Percentiles rank a stretch among this genome's conserved stretches.
These are phyloP conservation scores for Aix galericulata DNA, from an alignment of 2,113 vertebrate genomes.

Conservation along the genomic window DNA sequence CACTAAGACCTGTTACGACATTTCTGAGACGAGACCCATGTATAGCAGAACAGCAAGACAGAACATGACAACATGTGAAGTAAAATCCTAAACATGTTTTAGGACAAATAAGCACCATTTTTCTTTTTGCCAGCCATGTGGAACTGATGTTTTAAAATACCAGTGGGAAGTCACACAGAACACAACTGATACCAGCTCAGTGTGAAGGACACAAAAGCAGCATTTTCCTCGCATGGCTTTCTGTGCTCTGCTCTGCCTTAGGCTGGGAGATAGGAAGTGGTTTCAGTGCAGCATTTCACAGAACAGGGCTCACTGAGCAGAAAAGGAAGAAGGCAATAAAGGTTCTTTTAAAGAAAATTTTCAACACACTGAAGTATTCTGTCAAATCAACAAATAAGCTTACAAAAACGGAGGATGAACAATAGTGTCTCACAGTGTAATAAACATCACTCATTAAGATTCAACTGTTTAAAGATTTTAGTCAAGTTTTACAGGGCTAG, in stretches of 20 bases:
- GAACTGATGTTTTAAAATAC: not conserved
- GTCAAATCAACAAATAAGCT: not conserved
- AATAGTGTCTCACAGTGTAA: not conserved
- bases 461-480: slow-evolving; percentile 1
- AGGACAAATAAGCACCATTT: slow-evolving; percentile 24
- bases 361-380: not conserved
- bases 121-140: not conserved
- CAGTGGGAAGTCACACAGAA: not conserved
- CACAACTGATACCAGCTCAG: slow-evolving; percentile 48
- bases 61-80: not conserved
- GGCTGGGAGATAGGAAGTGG: not conserved
- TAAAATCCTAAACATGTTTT: slow-evolving; percentile 6
- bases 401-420: not conserved
- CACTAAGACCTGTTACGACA: not conserved
- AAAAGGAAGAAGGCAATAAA: slow-evolving; percentile 7
- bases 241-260: not conserved
- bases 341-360: not conserved
- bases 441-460: not conserved
- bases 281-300: not conserved
- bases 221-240: rapidly evolving
- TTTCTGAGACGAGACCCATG: not conserved
- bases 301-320: not conserved
- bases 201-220: not conserved
- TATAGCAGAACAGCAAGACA: not conserved
- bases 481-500: slow-evolving; percentile 25